Conservation (phyloP, 2,888 invertebrate species). For the Erebia epiphron region DNA sequence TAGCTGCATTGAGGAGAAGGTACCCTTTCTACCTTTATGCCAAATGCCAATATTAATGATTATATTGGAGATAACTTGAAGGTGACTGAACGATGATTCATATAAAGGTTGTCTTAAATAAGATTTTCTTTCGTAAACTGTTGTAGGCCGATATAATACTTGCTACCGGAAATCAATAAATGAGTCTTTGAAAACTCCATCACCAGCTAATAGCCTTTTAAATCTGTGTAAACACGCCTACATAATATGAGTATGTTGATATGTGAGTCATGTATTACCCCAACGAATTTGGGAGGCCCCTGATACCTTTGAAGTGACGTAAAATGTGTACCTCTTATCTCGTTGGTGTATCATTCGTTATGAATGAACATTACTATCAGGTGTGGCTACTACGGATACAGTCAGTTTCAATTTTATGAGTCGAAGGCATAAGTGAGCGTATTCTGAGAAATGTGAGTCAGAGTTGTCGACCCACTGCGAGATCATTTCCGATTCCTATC, state of each 20-base stretch:
- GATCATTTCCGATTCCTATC: conserved; percentile 63
- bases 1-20: too few relatives aligned
- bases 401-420: conserved; percentile 50
- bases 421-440: conserved; percentile 51
- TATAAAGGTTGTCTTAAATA: neutral
- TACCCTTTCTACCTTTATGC: too few relatives aligned
- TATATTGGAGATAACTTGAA: too few relatives aligned
- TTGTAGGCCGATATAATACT: neutral
- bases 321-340: conserved; percentile 55
- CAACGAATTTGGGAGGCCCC: conserved; percentile 56
- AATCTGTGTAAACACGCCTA: conserved; percentile 42
- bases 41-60: too few relatives aligned
- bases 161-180: conserved; percentile 1
- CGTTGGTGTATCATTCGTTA: conserved; percentile 58
- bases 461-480: conserved; percentile 51
- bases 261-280: conserved; percentile 53
- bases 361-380: conserved; percentile 69
- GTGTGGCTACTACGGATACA: conserved; percentile 50
- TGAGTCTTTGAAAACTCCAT: conserved; percentile 52
- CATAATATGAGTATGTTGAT: conserved; percentile 47
- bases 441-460: conserved; percentile 53
- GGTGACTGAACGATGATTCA: conserved; percentile 6
- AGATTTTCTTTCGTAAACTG: neutral
- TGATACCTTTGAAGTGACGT: conserved; percentile 48
- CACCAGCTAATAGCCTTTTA: conserved; percentile 53